phyloP scores from a whole-genome alignment of 2,797 vertebrate species.

The Anisognathus igniventris region DNA sequence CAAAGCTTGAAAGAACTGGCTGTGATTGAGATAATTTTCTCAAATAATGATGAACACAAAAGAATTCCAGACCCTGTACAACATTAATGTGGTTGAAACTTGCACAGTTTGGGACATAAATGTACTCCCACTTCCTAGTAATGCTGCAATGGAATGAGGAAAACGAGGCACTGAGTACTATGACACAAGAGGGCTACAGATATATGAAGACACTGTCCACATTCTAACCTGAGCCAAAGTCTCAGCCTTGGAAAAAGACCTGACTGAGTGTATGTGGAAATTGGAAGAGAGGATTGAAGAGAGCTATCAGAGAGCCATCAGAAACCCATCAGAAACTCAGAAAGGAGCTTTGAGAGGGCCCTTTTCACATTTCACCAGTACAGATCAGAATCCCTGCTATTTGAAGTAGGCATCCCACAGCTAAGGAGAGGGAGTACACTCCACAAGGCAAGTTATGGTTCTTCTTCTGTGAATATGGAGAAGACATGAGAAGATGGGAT shows the following conservation, averaged over 20 bases:
- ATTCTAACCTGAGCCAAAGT: neutral
- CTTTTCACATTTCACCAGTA: neutral
- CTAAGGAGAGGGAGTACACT: neutral
- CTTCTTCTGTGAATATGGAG: neutral
- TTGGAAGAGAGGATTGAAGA: neutral
- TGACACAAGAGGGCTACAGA: neutral
- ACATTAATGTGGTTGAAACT: neutral
- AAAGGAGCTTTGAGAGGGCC: neutral
- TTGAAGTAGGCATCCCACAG: neutral
- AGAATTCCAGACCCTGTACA: neutral
- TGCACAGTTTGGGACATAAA: neutral
- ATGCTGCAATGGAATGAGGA: neutral
- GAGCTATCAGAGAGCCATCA: neutral
- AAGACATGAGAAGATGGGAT: neutral
- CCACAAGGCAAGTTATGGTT: neutral
- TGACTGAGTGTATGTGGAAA: neutral
- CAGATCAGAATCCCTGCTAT: neutral
- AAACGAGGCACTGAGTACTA: neutral
- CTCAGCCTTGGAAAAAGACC: neutral
- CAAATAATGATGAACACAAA: neutral
- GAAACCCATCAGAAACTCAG: neutral
- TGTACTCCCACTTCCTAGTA: neutral
- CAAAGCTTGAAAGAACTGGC: neutral
- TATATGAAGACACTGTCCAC: neutral
- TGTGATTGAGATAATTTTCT: neutral